Conservation (phyloP, 2,113 vertebrate genomes). For the Circaetus gallicus region DNA sequence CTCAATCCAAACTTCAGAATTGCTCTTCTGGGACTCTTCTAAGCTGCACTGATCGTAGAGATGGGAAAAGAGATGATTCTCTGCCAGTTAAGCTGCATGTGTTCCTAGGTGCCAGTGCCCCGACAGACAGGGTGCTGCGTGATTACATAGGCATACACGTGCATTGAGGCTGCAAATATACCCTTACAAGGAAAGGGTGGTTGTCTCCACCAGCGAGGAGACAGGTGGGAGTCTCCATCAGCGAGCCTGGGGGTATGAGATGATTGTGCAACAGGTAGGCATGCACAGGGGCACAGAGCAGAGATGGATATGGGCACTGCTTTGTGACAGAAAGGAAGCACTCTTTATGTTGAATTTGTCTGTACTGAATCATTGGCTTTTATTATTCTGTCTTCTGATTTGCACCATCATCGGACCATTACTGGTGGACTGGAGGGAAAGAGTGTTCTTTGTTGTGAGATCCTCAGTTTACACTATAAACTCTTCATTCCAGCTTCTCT, state of each 20-base stretch:
- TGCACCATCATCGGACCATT: neutral
- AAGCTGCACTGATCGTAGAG: neutral
- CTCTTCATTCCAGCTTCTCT: neutral
- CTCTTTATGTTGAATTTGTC: neutral
- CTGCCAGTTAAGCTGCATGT: neutral
- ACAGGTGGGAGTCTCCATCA: neutral
- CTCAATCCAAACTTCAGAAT: neutral
- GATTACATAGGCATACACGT: fast-evolving
- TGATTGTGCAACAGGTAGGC: no score
- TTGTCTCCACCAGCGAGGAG: neutral
- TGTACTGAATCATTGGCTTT: neutral
- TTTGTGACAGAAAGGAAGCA: neutral
- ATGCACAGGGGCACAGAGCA: neutral
- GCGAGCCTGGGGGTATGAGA: neutral
- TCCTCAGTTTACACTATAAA: neutral
- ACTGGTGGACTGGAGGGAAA: neutral
- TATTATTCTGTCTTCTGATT: neutral
- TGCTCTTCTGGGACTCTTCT: neutral
- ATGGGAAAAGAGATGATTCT: neutral
- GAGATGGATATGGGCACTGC: neutral
- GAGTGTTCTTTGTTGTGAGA: neutral
- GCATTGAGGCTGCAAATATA: fast-evolving
- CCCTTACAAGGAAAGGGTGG: no score
- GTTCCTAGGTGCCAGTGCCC: neutral
- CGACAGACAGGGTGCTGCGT: neutral